These are phyloP conservation scores for Parasteatoda lunata DNA, from an alignment of 2,888 invertebrate genomes.

Conservation along the genomic window DNA sequence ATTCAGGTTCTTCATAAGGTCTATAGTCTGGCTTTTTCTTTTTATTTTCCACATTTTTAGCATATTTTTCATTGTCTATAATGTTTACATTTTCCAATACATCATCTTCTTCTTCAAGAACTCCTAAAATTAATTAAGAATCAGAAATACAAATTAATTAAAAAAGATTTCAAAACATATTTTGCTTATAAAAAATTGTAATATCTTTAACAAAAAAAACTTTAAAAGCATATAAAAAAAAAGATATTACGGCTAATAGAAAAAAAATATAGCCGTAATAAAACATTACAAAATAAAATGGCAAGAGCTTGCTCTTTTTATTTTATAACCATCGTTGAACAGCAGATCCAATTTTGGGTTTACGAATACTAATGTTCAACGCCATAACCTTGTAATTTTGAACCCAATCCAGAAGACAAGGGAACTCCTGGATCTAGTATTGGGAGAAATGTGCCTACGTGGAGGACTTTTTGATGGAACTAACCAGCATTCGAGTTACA, in stretches of 20 bases:
- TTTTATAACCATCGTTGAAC: too few relatives aligned
- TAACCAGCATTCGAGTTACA: too few relatives aligned
- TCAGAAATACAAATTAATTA: not conserved
- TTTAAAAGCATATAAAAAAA: constrained; percentile 7
- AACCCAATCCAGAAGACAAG: too few relatives aligned
- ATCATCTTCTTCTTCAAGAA: constrained; percentile 88
- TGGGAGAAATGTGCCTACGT: too few relatives aligned
- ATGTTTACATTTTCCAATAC: constrained; percentile 93
- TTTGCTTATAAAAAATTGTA: not conserved
- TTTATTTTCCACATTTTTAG: constrained; percentile 87
- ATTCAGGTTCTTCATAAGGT: constrained; percentile 87
- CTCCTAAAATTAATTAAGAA: constrained; percentile 74
- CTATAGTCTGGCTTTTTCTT: constrained; percentile 83
- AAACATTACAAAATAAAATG: not conserved
- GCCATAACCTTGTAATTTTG: too few relatives aligned
- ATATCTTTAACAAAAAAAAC: too few relatives aligned
- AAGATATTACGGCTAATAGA: not conserved
- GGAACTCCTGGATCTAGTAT: too few relatives aligned
- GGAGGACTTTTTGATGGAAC: too few relatives aligned
- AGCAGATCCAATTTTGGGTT: too few relatives aligned
- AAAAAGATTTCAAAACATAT: not conserved
- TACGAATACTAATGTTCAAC: too few relatives aligned
- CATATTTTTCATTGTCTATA: constrained; percentile 87
- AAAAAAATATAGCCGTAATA: not conserved
- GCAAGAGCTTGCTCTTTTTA: too few relatives aligned